Conservation (phyloP, 2,888 invertebrate genomes). For the Camptogramma bilineatum region DNA sequence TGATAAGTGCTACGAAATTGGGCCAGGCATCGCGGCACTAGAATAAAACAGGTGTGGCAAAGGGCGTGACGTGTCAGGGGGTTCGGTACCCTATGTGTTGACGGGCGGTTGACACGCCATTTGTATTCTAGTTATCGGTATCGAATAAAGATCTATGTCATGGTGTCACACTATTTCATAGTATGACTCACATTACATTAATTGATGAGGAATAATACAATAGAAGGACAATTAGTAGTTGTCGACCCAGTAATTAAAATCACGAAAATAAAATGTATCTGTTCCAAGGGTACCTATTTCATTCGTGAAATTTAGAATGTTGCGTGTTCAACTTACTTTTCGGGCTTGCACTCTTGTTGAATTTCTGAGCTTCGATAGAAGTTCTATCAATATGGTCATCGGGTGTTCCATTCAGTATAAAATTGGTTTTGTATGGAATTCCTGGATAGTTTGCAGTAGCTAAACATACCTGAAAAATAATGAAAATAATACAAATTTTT, state of each 20-base stretch:
- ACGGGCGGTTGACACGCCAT: constrained; percentile 20
- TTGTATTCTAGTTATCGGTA: constrained; percentile 2
- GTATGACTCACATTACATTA: constrained; percentile 17
- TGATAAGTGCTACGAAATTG: constrained; percentile 1
- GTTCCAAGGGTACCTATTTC: too few species aligned
- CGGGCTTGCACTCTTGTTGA: constrained; percentile 59
- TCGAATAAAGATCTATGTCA: constrained; percentile 9
- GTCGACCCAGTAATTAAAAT: too few species aligned
- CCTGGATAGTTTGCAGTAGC: constrained; percentile 93
- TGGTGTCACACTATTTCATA: not conserved
- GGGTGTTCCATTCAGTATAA: constrained; percentile 68
- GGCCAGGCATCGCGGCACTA: not conserved
- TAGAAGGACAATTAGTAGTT: not conserved
- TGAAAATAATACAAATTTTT: not conserved
- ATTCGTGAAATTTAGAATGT: too few species aligned
- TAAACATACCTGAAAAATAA: constrained; percentile 86
- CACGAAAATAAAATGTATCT: too few species aligned
- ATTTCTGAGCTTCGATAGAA: constrained; percentile 60
- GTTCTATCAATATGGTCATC: constrained; percentile 61
- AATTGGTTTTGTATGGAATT: constrained; percentile 78
- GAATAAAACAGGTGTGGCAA: constrained; percentile 8
- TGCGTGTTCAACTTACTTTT: constrained; percentile 61
- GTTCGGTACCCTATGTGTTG: constrained; percentile 7
- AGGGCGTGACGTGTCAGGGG: constrained; percentile 4
- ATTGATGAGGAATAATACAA: not conserved